Evolutionary conservation across 2,797 vertebrate genomes (phyloP).

Genomic region (Hylomyscus alleni): DNA sequence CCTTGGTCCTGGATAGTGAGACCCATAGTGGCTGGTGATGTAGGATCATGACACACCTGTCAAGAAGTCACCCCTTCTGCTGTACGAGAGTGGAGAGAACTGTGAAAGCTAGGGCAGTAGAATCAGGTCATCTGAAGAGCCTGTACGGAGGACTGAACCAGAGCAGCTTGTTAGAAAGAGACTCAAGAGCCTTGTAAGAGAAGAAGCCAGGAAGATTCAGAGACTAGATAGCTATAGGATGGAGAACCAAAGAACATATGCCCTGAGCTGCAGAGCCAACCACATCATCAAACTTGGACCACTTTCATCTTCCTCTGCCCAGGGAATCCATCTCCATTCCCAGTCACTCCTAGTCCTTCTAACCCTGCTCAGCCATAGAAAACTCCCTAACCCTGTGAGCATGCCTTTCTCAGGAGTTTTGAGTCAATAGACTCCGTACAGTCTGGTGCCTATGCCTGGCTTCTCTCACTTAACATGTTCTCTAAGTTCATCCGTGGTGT

Average conservation of each 20-base stretch:
- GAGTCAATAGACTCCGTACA: not conserved
- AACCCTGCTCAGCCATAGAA: not conserved
- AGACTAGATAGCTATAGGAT: not conserved
- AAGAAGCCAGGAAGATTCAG: not conserved
- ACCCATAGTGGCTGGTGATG: not conserved
- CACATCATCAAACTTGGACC: no score
- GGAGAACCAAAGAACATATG: not conserved
- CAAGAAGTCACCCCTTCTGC: not conserved
- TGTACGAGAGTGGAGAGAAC: not conserved
- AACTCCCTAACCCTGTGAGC: not conserved
- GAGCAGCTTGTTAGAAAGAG: not conserved
- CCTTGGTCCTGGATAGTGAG: not conserved
- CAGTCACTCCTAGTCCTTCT: not conserved
- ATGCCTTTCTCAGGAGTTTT: not conserved
- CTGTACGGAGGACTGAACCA: not conserved
- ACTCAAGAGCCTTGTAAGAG: not conserved
- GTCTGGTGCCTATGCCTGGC: not conserved
- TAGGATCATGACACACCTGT: not conserved
- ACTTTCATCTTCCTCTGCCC: not conserved
- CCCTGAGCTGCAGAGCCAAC: not conserved
- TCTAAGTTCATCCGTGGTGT: not conserved
- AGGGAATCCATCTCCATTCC: not conserved
- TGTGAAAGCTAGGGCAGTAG: not conserved
- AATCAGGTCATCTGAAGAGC: not conserved
- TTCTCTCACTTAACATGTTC: not conserved